phyloP scores from a whole-genome alignment of 2,888 invertebrate genomes.

The Trichogramma dendrolimi region DNA sequence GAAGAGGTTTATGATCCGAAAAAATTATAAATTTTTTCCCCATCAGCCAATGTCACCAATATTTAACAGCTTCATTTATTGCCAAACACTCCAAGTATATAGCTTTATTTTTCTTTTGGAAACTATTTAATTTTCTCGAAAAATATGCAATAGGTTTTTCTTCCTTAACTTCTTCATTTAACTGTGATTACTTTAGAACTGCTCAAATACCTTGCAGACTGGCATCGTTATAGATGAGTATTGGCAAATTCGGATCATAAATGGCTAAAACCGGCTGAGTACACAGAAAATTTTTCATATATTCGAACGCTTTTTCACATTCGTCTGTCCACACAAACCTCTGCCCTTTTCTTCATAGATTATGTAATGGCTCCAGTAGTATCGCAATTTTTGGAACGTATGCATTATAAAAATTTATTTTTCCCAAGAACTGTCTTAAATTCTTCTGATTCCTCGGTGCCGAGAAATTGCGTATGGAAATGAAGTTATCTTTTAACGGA shows the following conservation, averaged over 20 bases:
- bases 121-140: too few relatives aligned
- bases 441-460: conserved; percentile 15
- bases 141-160: too few relatives aligned
- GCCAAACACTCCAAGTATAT: too few relatives aligned
- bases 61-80: background rate
- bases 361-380: conserved; percentile 18
- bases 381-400: conserved; percentile 15
- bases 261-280: conserved; percentile 21
- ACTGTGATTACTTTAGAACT: conserved; percentile 22
- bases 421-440: conserved; percentile 19
- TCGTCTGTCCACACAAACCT: conserved; percentile 23
- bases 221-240: conserved; percentile 22
- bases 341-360: conserved; percentile 20
- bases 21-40: background rate
- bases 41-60: background rate
- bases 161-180: too few relatives aligned
- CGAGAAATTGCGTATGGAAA: conserved; percentile 18
- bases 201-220: conserved; percentile 20
- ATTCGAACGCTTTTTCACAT: conserved; percentile 24
- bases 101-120: too few relatives aligned
- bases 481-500: conserved; percentile 20
- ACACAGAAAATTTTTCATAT: conserved; percentile 23
- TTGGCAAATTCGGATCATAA: conserved; percentile 14
- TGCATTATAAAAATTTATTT: conserved; percentile 19
- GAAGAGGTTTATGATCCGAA: background rate